phyloP scores from a whole-genome alignment of 2,888 invertebrate genomes.

The Andrena minutula region DNA sequence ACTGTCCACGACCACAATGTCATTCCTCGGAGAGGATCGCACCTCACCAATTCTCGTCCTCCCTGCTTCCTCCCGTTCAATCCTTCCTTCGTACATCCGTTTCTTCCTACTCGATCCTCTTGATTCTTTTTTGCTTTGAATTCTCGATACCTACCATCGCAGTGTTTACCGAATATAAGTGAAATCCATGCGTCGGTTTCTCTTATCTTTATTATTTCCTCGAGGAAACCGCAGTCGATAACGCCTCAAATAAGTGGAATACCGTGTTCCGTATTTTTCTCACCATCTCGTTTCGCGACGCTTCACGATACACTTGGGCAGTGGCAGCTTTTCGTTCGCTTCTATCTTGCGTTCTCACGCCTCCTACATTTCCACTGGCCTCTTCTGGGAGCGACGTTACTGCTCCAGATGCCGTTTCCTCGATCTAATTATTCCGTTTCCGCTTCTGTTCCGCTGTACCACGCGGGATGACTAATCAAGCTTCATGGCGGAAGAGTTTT shows the following conservation, averaged over 20 bases:
- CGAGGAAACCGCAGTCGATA: constrained; percentile 24
- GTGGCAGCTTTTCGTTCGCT: constrained; percentile 16
- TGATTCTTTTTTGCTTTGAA: neutral
- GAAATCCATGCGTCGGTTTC: constrained; percentile 21
- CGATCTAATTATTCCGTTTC: neutral
- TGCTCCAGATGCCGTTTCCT: neutral
- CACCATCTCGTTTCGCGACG: constrained; percentile 12
- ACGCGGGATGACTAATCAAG: neutral
- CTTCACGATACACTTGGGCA: constrained; percentile 37
- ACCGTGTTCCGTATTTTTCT: constrained; percentile 56
- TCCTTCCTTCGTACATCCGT: neutral
- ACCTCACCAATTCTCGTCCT: constrained; percentile 1
- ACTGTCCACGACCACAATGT: neutral
- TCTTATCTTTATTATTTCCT: constrained; percentile 44
- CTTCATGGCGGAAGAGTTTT: constrained; percentile 1
- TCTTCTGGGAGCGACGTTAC: neutral
- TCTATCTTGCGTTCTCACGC: neutral
- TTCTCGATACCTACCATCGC: neutral
- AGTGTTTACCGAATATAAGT: constrained; percentile 32
- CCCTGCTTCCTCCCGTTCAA: neutral
- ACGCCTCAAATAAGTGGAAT: constrained; percentile 54
- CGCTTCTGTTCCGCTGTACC: neutral
- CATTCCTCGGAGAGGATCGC: neutral
- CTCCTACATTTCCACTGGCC: neutral
- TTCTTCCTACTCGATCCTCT: neutral